Percentiles rank a stretch among this genome's conserved stretches.
phyloP scores from a whole-genome alignment of 2,113 vertebrate genomes.

The Australoheros scitulus region DNA sequence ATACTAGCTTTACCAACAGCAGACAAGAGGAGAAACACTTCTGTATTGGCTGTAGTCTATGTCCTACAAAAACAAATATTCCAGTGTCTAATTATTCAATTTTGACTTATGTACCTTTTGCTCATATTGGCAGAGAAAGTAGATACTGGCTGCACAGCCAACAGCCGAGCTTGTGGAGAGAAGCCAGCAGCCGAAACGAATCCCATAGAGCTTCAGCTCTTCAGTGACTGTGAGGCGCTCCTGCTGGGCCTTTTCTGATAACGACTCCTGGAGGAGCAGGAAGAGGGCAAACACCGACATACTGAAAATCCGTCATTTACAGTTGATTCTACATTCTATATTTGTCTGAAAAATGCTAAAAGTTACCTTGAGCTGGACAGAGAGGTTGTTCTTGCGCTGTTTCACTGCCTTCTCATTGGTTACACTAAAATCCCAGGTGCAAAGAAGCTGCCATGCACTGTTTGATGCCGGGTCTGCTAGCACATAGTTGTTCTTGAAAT shows the following conservation, averaged over 20 bases:
- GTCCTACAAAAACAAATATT: neutral
- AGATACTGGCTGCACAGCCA: conserved; percentile 82
- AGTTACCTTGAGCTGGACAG: conserved; percentile 88
- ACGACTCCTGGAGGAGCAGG: conserved; percentile 82
- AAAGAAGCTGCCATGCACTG: conserved; percentile 86
- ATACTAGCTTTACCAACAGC: neutral
- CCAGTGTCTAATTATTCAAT: neutral
- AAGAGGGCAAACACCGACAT: neutral
- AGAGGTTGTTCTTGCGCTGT: conserved; percentile 88
- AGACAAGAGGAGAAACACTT: neutral
- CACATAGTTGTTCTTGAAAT: conserved; percentile 86
- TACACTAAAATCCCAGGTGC: conserved; percentile 93
- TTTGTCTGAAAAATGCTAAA: neutral
- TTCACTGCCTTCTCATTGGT: conserved; percentile 87
- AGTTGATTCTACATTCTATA: no score
- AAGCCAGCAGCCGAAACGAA: conserved; percentile 83
- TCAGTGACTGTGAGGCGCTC: conserved; percentile 66
- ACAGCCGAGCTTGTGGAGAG: conserved; percentile 79
- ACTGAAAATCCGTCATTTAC: neutral
- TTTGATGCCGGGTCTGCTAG: conserved; percentile 70
- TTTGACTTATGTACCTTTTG: conserved; percentile 70
- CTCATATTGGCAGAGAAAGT: conserved; percentile 83
- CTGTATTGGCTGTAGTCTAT: neutral
- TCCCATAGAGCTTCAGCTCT: conserved; percentile 57
- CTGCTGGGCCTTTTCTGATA: conserved; percentile 79